A percentile compares a stretch with the other conserved stretches of the same genome.
These are phyloP conservation scores for Potamarius usumacintae DNA, from an alignment of 2,113 vertebrate species.

Conservation along the genomic window DNA sequence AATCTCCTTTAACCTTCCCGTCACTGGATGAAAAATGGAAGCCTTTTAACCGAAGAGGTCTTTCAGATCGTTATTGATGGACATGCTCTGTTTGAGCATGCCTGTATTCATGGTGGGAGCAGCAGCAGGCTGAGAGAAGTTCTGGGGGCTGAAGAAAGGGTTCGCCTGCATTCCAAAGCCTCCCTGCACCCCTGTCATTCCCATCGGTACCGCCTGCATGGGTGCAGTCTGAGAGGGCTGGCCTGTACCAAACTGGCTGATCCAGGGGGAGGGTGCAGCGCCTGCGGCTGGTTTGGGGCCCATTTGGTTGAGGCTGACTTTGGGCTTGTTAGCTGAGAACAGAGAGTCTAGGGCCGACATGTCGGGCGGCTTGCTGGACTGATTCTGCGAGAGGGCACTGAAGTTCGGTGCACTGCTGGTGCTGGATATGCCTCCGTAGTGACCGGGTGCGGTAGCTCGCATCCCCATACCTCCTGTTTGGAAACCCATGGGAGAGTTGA, in stretches of 20 bases:
- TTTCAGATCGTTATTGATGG: slow-evolving; percentile 93
- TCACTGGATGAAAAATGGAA: neutral
- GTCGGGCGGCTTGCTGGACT: slow-evolving; percentile 78
- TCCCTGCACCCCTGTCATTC: slow-evolving; percentile 75
- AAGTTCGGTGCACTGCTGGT: slow-evolving; percentile 83
- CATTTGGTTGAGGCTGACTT: slow-evolving; percentile 93
- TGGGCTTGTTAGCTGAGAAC: slow-evolving; percentile 88
- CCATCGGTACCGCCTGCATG: slow-evolving; percentile 63
- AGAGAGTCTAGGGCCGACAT: slow-evolving; percentile 91
- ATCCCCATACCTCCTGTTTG: slow-evolving; percentile 77
- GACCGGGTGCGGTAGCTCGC: slow-evolving; percentile 73
- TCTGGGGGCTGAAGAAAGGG: slow-evolving; percentile 95
- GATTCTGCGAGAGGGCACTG: slow-evolving; percentile 72
- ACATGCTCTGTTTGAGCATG: slow-evolving; percentile 81
- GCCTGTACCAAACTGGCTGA: slow-evolving; percentile 81
- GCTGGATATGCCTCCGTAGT: slow-evolving; percentile 79
- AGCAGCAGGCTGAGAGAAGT: slow-evolving; percentile 80
- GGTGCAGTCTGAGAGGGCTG: slow-evolving; percentile 75
- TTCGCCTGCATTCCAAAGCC: slow-evolving; percentile 92
- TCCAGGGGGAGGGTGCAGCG: slow-evolving; percentile 80
- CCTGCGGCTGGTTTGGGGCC: slow-evolving; percentile 73
- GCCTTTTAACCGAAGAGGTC: slow-evolving; percentile 89
- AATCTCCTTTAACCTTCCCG: neutral
- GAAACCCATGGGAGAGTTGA: slow-evolving; percentile 80
- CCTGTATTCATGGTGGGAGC: slow-evolving; percentile 70